Evolutionary conservation across 2,113 vertebrate genomes (phyloP), one percentile per base, ranked within the genome.

Genomic region (Anas platyrhynchos): DNA sequence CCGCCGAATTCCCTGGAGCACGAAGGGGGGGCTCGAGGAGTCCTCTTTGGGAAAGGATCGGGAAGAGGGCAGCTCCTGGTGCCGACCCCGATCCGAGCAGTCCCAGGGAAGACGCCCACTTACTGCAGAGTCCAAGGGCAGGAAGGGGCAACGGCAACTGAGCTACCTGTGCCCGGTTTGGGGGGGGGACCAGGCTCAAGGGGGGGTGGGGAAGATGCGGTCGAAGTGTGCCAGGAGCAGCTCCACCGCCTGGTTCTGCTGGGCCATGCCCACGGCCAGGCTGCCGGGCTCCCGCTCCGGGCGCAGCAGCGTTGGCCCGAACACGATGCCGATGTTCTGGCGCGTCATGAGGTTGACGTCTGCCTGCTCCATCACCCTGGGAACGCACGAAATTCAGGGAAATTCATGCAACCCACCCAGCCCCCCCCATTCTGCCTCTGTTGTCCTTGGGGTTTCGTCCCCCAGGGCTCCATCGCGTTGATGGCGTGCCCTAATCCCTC

Each of bases 261-360:
- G 98, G 25, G 98, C 87, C 98, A 98, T 98, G 86, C 98, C 98
- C 36, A 98, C 93, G 6, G 98, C 98, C 97, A 99, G 98, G 97
- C 98, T 99, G 79, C 97, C 96, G 29, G 95, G 97, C 91, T 99
- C 99, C 69, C 97, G 96, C 96, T 99, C 98, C 0, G 98, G 98
- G 23, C 99, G 98, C 98, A 99, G 98, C 61, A 99, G 97, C 3
- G 99, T 99, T 1, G 99, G 99, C 13, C 99, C 99, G 14, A 99
- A 99, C 78, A 99, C 99, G n/a, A 99, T 99, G 76, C 99, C 99
- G 38, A 99, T 98, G 97, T 99, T 99, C 96, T 99, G 99, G 18
- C 98, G 98, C 5, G 98, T 99, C 99, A 99, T 99, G 68, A 99
- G 98, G 97, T 99, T 99, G 69, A 65, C 52, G 54, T 98, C 97